Base-by-base conservation (phyloP, 2,113 vertebrate species). In the Corvus moneduloides region DNA sequence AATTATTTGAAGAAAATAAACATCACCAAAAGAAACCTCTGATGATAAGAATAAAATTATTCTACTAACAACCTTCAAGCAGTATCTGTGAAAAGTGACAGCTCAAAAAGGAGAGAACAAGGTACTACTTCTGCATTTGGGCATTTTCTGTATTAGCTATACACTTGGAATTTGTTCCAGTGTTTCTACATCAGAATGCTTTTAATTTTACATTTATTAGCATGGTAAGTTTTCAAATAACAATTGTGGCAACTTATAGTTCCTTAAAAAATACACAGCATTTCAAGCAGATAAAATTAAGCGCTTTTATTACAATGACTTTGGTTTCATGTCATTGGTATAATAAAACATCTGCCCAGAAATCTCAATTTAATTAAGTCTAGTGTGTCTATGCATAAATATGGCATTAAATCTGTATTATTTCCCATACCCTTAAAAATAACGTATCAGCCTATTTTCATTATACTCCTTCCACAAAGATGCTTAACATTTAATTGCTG, bases 351-450 rank as follows among this genome's bases (percentile, higher is more conserved):
- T 80, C 72, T 85, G 90, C 33, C 63, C 84, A 94, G 74, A 89
- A 93, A 92, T 30, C 43, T 92, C 74, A 35, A 63, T 79, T 93
- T 90, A 89, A 93, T 97, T 90, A 93, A 79, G 51, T 68, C n/a
- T 84, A 58, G 77, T 87, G 63, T 79, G 43, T n/a, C 67, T 77
- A 64, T 59, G 74, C 66, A 91, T 43, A 94, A 90, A 93, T 39
- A 71, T 28, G 56, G n/a, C 39, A 84, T 69, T 87, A 93, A 89
- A 83, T 64, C 76, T 59, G 32, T 77, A 87, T 71, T 78, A 82
- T 86, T 85, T 90, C 79, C 48, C 56, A 64, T 68, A 78, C 11
- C 44, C 56, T 41, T 92, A 93, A 95, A 92, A 94, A 91, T 67
- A 89, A 80, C 13, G 0, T 43, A 80, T 32, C 52, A 27, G 61